phyloP scores from a whole-genome alignment of 2,888 invertebrate genomes.

The Leptinotarsa haldemani region DNA sequence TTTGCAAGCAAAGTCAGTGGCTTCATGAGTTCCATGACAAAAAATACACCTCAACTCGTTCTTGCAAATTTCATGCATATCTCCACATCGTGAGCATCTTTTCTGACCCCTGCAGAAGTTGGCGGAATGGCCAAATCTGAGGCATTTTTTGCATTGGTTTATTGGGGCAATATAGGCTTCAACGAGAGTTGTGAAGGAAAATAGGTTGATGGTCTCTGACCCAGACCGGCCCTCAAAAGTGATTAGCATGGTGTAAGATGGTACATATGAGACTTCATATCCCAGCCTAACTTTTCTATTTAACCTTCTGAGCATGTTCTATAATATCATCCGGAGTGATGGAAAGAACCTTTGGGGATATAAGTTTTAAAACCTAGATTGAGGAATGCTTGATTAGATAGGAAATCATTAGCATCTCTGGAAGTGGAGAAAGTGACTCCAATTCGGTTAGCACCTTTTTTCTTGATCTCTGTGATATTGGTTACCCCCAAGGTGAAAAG shows the following conservation, averaged over 20 bases:
- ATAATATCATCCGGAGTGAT: neutral
- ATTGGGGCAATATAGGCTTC: neutral
- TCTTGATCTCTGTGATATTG: neutral
- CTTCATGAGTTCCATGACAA: neutral
- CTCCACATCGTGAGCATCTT: neutral
- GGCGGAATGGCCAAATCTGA: neutral
- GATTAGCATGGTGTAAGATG: neutral
- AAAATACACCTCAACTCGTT: neutral
- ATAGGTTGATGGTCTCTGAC: neutral
- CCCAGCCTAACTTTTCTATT: neutral
- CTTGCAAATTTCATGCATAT: neutral
- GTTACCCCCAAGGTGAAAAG: neutral
- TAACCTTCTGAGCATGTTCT: neutral
- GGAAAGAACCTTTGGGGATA: neutral
- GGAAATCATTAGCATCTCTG: slow-evolving; percentile 1
- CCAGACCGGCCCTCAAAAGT: neutral
- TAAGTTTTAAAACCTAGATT: neutral
- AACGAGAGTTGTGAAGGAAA: neutral
- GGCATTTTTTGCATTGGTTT: slow-evolving; percentile 1
- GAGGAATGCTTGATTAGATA: neutral
- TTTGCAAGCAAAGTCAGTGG: neutral
- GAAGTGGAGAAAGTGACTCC: slow-evolving; percentile 9
- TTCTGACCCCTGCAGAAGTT: neutral
- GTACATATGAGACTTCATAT: neutral
- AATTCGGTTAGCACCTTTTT: neutral